A percentile compares a stretch with the other conserved stretches of the same genome.
phyloP scores from a whole-genome alignment of 2,113 vertebrate species.

The Clinocottus analis region DNA sequence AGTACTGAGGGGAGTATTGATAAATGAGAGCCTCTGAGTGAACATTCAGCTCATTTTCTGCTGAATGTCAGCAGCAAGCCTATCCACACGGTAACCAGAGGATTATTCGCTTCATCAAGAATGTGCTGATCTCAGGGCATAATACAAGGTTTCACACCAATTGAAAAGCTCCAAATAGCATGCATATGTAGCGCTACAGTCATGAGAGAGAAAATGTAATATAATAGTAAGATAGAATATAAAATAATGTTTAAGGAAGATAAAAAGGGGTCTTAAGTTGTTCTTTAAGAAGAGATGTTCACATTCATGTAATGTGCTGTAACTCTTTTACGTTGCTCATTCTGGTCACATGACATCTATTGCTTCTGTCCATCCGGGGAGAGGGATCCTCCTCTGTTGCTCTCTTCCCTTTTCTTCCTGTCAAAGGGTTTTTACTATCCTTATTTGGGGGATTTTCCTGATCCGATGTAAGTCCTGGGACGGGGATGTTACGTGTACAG shows the following conservation, averaged over 20 bases:
- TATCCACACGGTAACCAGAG: constrained; percentile 38
- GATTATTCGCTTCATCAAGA: constrained; percentile 48
- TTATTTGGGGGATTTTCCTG: too few relatives aligned
- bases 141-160: constrained; percentile 32
- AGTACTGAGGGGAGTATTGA: constrained; percentile 48
- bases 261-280: neutral
- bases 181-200: neutral
- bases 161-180: constrained; percentile 24
- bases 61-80: constrained; percentile 63
- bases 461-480: too few relatives aligned
- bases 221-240: neutral
- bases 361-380: too few relatives aligned
- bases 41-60: constrained; percentile 65
- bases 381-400: too few relatives aligned
- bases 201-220: neutral
- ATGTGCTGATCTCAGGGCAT: constrained; percentile 50
- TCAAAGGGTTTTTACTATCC: too few relatives aligned
- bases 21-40: constrained; percentile 57
- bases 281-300: too few relatives aligned
- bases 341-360: too few relatives aligned
- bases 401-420: too few relatives aligned
- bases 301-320: too few relatives aligned
- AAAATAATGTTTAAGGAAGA: neutral
- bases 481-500: too few relatives aligned
- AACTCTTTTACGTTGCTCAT: too few relatives aligned